Base-by-base conservation (phyloP, 2,113 vertebrate species). In the Xyliphius kryptos region DNA sequence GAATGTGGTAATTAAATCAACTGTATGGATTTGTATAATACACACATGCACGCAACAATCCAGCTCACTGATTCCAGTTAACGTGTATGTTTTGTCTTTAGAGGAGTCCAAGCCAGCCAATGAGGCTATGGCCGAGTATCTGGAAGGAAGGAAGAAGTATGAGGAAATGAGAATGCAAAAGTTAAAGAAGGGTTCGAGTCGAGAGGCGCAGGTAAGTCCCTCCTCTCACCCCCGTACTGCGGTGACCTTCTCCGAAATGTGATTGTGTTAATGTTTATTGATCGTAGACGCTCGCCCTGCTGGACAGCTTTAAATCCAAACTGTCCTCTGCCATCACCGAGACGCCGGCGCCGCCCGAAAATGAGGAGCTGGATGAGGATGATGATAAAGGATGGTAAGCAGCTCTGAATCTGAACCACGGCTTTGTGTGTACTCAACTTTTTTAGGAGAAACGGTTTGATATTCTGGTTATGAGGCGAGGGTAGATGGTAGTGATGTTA, bases 331-430 rank as follows among this genome's bases (percentile, higher is more conserved):
- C 93, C 17, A 98, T 97, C 74, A 88, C 85, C 7, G 92, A 97
- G 68, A 84, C 81, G 63, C 89, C 92, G 50, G 88, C 90, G 79
- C 87, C 81, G 60, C 83, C 91, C 74, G 81, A 82, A 63, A 89
- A 87, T 1, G 47, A 87, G 68, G 87, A 92, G 8, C 86, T 96
- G 70, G 80, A 73, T 37, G 92, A 97, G 32, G 93, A 97, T 17
- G 89, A 92, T 13, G 94, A 98, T 3, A 90, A 85, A 81, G 95
- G 95, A 84, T 98, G 95, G 95, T 97, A 74, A 94, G 91, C n/a
- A n/a, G n/a, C n/a, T n/a, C n/a, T n/a, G n/a, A n/a, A n/a, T n/a
- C n/a, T n/a, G n/a, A n/a, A 32, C 26, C 26, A 3, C 26, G 4
- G 26, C 26, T 32, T 6, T 32, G 4, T 32, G 26, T 32, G 26